Base-by-base conservation (phyloP, 1,140 invertebrate species). In the Centruroides vittatus region DNA sequence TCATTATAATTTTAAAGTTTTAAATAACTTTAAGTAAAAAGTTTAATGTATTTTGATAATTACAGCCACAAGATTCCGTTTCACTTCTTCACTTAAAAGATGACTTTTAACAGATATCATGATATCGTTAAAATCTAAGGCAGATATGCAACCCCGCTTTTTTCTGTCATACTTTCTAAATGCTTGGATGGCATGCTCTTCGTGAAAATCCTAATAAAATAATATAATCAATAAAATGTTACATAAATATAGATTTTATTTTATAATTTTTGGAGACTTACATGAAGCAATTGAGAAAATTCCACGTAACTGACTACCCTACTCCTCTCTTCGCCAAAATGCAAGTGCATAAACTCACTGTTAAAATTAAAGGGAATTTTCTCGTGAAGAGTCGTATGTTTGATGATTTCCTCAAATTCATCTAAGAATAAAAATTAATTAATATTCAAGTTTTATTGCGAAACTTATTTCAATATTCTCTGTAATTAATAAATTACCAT, bases 161-260 rank as follows among this genome's bases (percentile, higher is more conserved):
- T 87, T 81, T 69, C 84, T 88, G 75, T 98, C 93, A 71, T 85
- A 91, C 71, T 84, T 87, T 73, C 89, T 86, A 78, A 99, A 99
- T 23, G 93, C 95, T 77, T 98, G 95, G 61, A 93, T 86, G n/a
- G 95, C 95, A 75, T 98, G 97, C 77, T 98, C 96, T 76, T 99
- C 96, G 73, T 99, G 95, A 74, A 99, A 99, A 75, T 99, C 96
- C 83, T 86, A 66, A 12, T 69, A 65, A 68, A 61, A n/a, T 50
- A 4, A 9, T 13, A 53, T 1, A 34, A 53, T 23, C 7, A 36
- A 5, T 53, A 36, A 53, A 53, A 53, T 53, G 6, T 34, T 35
- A n/a, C n/a, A n/a, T n/a, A n/a, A n/a, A n/a, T n/a, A n/a, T n/a
- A n/a, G n/a, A n/a, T n/a, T n/a, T n/a, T n/a, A n/a, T n/a, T n/a